Base-by-base conservation (phyloP, 2,113 vertebrate species). In the Ivindomyrus marchei region DNA sequence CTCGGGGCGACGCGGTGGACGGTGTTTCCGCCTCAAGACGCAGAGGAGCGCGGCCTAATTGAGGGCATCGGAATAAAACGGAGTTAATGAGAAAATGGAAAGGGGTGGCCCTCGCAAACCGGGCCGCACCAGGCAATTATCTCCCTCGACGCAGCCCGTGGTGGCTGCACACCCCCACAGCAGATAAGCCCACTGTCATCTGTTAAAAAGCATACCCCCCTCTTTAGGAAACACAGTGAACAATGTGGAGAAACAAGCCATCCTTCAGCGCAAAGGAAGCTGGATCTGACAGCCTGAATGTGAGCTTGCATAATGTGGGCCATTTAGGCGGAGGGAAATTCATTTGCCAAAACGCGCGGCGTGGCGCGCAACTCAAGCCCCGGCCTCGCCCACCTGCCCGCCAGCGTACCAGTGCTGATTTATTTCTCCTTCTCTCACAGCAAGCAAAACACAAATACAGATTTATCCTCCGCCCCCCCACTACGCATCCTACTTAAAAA, bases 41-140 rank as follows among this genome's bases (percentile, higher is more conserved):
- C 24, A 27, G 47, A 58, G 88, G 89, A 85, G n/a, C 15, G 52
- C 46, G 13, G 89, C 36, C 85, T 70, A 77, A 74, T 77, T 87
- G 89, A 87, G 89, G 84, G 89, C 89, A 90, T 90, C 85, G 70
- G 50, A 70, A 90, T 90, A 87, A 90, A 74, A 19, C 84, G 24
- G 62, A 90, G 58, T 87, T 90, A 87, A 90, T 90, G 58, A 90
- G 62, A 77, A 87, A 85, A 88, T 66, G 58, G 62, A 53, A 36
- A 88, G 47, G 24, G 58, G 27, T 77, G 46, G 17, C 31, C 27
- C 45, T 11, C n/a, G 5, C 45, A 50, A 39, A 90, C 84, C 10
- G 0, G 39, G 11, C 36, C 13, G 45, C 24, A 70, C 46, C n/a
- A 17, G 5, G 83, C 85, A 90, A 88, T 90, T 87, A 90, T 80